phyloP scores from a whole-genome alignment of 2,888 invertebrate species.

The Sarcophaga rosellei region DNA sequence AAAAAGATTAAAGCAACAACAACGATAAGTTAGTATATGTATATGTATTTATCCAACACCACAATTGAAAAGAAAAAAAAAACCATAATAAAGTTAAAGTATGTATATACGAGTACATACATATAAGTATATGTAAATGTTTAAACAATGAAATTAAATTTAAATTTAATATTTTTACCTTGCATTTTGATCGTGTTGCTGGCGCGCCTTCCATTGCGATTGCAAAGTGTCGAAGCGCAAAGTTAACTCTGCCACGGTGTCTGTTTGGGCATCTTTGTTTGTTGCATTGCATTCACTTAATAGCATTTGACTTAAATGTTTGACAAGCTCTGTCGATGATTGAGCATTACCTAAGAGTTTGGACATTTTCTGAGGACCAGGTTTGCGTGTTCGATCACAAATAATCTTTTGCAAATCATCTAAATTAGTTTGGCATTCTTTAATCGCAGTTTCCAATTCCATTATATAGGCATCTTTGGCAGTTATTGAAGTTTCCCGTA shows the following conservation, averaged over 20 bases:
- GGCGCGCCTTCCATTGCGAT: conserved; percentile 87
- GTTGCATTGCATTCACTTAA: conserved; percentile 88
- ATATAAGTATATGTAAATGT: not conserved
- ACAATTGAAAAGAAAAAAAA: conserved; percentile 15
- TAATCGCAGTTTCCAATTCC: conserved; percentile 88
- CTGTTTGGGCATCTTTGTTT: conserved; percentile 85
- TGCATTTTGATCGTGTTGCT: conserved; percentile 89
- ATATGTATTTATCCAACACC: conserved; percentile 53
- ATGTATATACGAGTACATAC: too few relatives aligned
- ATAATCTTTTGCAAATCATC: conserved; percentile 86
- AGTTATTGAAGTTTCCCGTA: conserved; percentile 87
- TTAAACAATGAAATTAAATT: not conserved
- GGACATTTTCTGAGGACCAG: conserved; percentile 87
- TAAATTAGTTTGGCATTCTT: conserved; percentile 87
- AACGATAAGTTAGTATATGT: conserved; percentile 47
- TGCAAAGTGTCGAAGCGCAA: conserved; percentile 87
- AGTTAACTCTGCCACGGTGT: conserved; percentile 85
- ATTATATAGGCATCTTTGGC: conserved; percentile 91
- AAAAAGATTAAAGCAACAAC: conserved; percentile 64
- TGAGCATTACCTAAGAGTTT: conserved; percentile 90
- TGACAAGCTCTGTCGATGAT: conserved; percentile 90
- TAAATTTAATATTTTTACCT: conserved; percentile 82
- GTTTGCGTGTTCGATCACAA: conserved; percentile 83
- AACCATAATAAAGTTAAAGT: not conserved
- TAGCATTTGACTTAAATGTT: conserved; percentile 89